Base-by-base conservation (phyloP, 1,140 invertebrate genomes). In the Gyrodactylus salaris region DNA sequence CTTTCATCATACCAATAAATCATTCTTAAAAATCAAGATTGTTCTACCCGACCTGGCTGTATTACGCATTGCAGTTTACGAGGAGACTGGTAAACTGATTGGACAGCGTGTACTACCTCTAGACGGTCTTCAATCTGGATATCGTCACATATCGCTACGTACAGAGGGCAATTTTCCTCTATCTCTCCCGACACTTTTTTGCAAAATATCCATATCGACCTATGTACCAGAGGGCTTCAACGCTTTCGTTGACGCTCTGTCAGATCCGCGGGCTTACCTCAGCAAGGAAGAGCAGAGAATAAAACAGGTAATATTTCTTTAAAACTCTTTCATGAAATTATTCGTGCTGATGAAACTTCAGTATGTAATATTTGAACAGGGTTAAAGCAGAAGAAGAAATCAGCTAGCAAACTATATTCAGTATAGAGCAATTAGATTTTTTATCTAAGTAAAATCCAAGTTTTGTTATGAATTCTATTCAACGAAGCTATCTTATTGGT, bases 91-190 rank as follows among this genome's bases (percentile, higher is more conserved):
- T 69, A 95, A 91, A 80, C 85, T 98, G 74, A 84, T 99, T 0
- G 95, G 95, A 0, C 95, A 99, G 79, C 83, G 95, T 74, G 97
- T 99, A 75, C 84, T 99, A 74, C 95, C 94, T 1, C 82, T 99
- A 70, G 94, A 99, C 82, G 94, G 95, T 69, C 83, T 99, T 25
- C 93, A 96, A 81, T 88, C 90, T 0, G 83, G 93, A 22, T 99
- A 97, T 82, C 84, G 95, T 0, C 94, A 99, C 79, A 96, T 99
- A 75, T 92, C 93, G 0, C 83, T 99, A 0, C 81, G 95, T 74
- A 98, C 94, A 0, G 95, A 99, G 81, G 91, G 92, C 34, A 98
- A 98, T 81, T 97, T 98, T 80, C 91, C 94, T 26, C 91, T 97
- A 87, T 94, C 92, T 0, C 82, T 99, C 76, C 91, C 94, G 54